A percentile compares a stretch with the other conserved stretches of the same genome.
phyloP scores from a whole-genome alignment of 2,888 invertebrate species.

The Sarcophaga subvicina region DNA sequence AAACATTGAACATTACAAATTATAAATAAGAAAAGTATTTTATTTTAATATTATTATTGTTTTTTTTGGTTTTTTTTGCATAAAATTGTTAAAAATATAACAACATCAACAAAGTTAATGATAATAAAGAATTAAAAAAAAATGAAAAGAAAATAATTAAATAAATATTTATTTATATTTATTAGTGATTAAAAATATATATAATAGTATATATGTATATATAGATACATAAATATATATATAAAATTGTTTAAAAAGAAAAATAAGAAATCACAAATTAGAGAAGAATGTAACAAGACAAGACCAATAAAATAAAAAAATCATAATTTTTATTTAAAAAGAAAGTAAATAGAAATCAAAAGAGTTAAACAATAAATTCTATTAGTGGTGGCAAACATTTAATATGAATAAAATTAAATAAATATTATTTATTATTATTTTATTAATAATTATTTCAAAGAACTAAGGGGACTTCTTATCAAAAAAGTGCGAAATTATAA shows the following conservation, averaged over 20 bases:
- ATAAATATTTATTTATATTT: constrained; percentile 16
- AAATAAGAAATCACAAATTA: not conserved
- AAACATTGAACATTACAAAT: constrained; percentile 59
- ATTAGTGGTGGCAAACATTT: constrained; percentile 51
- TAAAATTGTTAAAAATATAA: constrained; percentile 60
- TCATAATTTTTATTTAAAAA: constrained; percentile 6
- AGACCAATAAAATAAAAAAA: constrained; percentile 42
- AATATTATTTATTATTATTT: constrained; percentile 18
- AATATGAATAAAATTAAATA: constrained; percentile 42
- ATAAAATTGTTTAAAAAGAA: not conserved
- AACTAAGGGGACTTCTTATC: constrained; percentile 23
- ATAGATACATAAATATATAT: not conserved
- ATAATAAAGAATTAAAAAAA: constrained; percentile 24
- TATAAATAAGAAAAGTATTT: constrained; percentile 14
- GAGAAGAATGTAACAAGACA: constrained; percentile 45
- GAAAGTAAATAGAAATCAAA: not conserved
- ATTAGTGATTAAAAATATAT: constrained; percentile 49
- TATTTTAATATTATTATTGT: not conserved
- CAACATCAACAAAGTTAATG: constrained; percentile 55
- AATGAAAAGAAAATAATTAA: not conserved
- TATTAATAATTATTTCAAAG: constrained; percentile 29
- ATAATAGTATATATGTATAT: constrained; percentile 1
- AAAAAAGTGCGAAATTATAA: constrained; percentile 47
- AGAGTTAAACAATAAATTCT: constrained; percentile 3
- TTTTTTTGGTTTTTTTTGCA: constrained; percentile 34